Base-by-base conservation (phyloP, 2,888 invertebrate genomes). In the Sphaerophoria taeniata region DNA sequence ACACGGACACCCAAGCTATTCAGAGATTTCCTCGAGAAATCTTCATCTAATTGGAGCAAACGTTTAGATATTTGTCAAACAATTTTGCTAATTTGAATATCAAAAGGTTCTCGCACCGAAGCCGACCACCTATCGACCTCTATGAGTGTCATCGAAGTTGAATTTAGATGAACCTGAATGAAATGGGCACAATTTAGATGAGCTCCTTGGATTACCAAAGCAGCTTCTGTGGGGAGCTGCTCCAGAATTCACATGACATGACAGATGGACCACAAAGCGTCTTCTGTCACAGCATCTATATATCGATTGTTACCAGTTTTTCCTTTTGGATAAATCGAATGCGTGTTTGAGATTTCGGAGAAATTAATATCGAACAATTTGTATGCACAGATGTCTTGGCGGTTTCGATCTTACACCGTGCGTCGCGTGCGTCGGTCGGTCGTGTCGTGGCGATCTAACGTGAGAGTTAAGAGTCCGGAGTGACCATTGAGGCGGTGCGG, bases 61-160 rank as follows among this genome's bases (percentile, higher is more conserved):
- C 81, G 73, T 73, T 76, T 77, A 80, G 76, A 77, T 72, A 84
- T 53, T 84, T 80, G 72, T 84, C 80, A 60, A 79, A 84, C 79
- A 60, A 73, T 77, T 81, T 81, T 81, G 85, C 81, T 85, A 85
- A 73, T 85, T 85, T 85, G 60, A 85, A 85, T 85, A 77, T 85
- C 85, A 85, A 85, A 85, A 73, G 85, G 61, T 81, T 70, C 49
- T 73, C 69, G 60, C 51, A 67, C 67, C 14, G 12, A 70, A 36
- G 24, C 60, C 24, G 58, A 7, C 70, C 3, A 33, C n/a, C 14
- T 9, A 12, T n/a, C 36, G 14, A 43, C 16, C n/a, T 34, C 12
- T 53, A n/a, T 24, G 2, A 31, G 39, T 16, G 45, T 39, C 36
- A n/a, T 53, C 58, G 12, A 14, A 16, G 34, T 36, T 53, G 12